A percentile compares a stretch with the other conserved stretches of the same genome.
Conservation (phyloP, 1,140 invertebrate genomes). For the Aphidius ervi region DNA sequence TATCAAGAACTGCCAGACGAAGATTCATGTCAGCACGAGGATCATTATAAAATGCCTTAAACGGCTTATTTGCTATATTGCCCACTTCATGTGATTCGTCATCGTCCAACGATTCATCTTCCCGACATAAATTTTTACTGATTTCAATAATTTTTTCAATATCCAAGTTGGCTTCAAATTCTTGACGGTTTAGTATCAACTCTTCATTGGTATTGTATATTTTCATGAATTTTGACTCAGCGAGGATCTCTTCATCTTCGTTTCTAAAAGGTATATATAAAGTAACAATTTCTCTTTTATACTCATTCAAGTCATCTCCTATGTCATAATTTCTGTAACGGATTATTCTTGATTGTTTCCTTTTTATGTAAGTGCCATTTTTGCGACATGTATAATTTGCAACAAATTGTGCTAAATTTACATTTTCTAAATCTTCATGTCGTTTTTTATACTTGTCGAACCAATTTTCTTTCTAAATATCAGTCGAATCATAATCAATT, state of each 20-base stretch:
- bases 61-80: too few relatives aligned
- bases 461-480: too few relatives aligned
- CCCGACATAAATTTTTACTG: too few relatives aligned
- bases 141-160: constrained; percentile 2
- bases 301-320: neutral
- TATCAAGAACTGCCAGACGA: too few relatives aligned
- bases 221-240: neutral
- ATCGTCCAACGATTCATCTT: too few relatives aligned
- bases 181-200: neutral
- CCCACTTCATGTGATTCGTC: too few relatives aligned
- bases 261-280: neutral
- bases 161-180: constrained; percentile 2
- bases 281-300: neutral
- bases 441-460: too few relatives aligned
- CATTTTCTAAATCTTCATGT: too few relatives aligned
- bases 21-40: too few relatives aligned
- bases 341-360: neutral
- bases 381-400: neutral
- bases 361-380: neutral
- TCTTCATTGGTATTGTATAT: neutral
- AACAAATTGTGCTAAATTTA: constrained; percentile 9
- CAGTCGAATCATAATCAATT: too few relatives aligned
- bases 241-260: neutral
- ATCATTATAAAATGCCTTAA: too few relatives aligned
- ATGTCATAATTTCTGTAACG: constrained; percentile 6